phyloP scores from a whole-genome alignment of 2,113 vertebrate genomes.

The Xenus cinereus region DNA sequence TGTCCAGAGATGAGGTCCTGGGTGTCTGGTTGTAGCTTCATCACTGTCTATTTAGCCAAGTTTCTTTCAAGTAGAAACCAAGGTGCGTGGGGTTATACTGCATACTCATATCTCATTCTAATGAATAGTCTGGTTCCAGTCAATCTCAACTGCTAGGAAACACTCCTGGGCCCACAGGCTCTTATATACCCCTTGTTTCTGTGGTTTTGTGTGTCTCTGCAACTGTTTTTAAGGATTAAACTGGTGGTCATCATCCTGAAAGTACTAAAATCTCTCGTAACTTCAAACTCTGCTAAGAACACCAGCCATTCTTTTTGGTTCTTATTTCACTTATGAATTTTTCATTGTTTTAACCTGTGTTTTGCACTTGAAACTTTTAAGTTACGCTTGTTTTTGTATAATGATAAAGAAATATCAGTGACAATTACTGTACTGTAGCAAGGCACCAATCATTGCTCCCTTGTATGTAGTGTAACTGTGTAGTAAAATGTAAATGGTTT shows the following conservation, averaged over 20 bases:
- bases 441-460: neutral
- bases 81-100: neutral
- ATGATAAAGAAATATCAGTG: neutral
- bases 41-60: neutral
- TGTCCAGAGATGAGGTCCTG: neutral
- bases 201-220: neutral
- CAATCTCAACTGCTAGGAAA: neutral
- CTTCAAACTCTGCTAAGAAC: neutral
- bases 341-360: neutral
- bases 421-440: neutral
- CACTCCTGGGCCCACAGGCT: neutral
- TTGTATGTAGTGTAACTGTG: neutral
- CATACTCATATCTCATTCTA: fast-evolving
- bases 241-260: neutral
- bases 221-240: neutral
- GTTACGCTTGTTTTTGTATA: neutral
- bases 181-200: neutral
- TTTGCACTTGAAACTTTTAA: neutral
- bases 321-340: neutral
- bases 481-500: neutral
- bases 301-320: neutral
- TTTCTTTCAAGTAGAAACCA: neutral
- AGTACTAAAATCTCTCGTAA: neutral
- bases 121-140: neutral
- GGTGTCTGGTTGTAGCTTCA: neutral